Evolutionary conservation across 1,140 invertebrate genomes (phyloP).

Genomic region (Pantala flavescens): DNA sequence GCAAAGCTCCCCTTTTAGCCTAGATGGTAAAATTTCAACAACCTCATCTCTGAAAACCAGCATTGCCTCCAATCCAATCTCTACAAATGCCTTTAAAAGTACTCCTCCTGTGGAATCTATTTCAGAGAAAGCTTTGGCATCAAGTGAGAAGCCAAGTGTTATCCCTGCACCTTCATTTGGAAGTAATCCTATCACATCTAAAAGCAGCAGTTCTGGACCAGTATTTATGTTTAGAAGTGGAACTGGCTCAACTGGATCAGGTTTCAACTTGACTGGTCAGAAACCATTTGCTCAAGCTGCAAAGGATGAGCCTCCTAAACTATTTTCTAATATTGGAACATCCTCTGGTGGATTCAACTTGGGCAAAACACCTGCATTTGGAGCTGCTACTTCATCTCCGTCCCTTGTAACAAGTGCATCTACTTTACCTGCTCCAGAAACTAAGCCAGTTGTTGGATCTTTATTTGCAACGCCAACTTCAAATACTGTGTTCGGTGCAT

Average conservation of each 20-base stretch:
- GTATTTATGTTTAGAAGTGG: not conserved
- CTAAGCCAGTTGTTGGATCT: not conserved
- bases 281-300: not conserved
- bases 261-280: not conserved
- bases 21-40: too few relatives aligned
- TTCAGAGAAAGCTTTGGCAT: too few relatives aligned
- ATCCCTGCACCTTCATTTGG: not conserved
- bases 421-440: not conserved
- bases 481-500: not conserved
- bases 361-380: not conserved
- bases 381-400: not conserved
- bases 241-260: not conserved
- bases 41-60: too few relatives aligned
- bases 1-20: not conserved
- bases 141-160: too few relatives aligned
- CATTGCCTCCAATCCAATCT: too few relatives aligned
- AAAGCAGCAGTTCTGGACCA: not conserved
- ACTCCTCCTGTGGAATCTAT: too few relatives aligned
- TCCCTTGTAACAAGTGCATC: not conserved
- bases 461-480: not conserved
- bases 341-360: not conserved
- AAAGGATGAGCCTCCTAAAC: not conserved
- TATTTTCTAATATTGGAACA: not conserved
- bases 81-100: too few relatives aligned
- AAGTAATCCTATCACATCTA: not conserved